These are phyloP conservation scores for Gadopsis marmoratus DNA, from an alignment of 2,797 vertebrate genomes.

Conservation along the genomic window DNA sequence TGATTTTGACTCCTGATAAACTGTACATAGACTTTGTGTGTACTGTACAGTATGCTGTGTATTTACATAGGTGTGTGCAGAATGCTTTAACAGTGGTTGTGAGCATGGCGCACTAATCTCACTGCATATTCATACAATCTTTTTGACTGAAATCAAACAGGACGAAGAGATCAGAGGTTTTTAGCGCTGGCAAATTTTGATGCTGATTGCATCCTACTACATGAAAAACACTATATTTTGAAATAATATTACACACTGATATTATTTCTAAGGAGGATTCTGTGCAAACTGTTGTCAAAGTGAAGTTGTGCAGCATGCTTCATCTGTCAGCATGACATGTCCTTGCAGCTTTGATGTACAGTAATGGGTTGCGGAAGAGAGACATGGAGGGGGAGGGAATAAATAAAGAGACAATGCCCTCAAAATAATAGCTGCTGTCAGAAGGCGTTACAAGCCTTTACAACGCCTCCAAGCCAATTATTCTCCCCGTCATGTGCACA, in stretches of 20 bases:
- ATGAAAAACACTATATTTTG: constrained; percentile 30
- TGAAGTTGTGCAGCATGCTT: constrained; percentile 64
- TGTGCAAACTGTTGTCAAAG: constrained; percentile 53
- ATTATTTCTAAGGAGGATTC: constrained; percentile 69
- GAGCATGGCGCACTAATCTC: constrained; percentile 73
- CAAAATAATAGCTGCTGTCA: constrained; percentile 80
- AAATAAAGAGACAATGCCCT: constrained; percentile 57
- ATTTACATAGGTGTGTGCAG: constrained; percentile 23
- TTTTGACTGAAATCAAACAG: constrained; percentile 63
- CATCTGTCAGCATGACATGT: constrained; percentile 73
- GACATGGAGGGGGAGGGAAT: constrained; percentile 12
- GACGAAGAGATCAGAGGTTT: constrained; percentile 62
- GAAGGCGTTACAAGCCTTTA: constrained; percentile 66
- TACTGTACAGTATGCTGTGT: constrained; percentile 20
- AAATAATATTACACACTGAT: constrained; percentile 75
- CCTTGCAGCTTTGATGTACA: constrained; percentile 65
- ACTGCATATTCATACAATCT: constrained; percentile 59
- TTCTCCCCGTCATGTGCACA: constrained; percentile 68
- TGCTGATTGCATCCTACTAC: constrained; percentile 31
- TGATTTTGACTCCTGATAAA: constrained; percentile 40
- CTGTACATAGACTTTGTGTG: constrained; percentile 13
- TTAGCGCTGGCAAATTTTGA: neutral
- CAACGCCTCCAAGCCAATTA: constrained; percentile 76
- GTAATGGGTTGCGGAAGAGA: constrained; percentile 56
- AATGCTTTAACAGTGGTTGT: constrained; percentile 47